Evolutionary conservation across 2,113 vertebrate species (phyloP).

Genomic region (Edolisoma coerulescens): DNA sequence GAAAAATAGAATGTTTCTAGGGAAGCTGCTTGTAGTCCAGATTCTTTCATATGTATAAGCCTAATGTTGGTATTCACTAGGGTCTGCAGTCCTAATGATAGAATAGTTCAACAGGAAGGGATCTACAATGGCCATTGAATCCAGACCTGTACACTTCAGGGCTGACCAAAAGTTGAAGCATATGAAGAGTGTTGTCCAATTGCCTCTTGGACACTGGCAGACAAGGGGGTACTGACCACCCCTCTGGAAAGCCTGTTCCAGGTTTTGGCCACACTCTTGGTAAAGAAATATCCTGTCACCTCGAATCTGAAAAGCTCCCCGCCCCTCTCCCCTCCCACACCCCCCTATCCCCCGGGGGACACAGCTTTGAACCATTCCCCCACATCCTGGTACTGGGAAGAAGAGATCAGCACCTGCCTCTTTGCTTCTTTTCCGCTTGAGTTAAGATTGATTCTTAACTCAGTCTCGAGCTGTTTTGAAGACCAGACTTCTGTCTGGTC

Average conservation of each 20-base stretch:
- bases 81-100: neutral
- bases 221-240: no score
- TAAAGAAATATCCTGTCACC: neutral
- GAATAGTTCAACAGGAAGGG: neutral
- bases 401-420: neutral
- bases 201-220: neutral
- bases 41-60: neutral
- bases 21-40: neutral
- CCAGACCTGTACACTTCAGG: neutral
- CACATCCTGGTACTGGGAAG: rapidly evolving
- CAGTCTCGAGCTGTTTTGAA: neutral
- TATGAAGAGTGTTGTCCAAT: neutral
- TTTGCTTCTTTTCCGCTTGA: neutral
- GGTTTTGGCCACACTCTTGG: neutral
- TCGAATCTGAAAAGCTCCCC: neutral
- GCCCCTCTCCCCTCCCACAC: no score
- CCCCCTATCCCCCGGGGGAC: rapidly evolving
- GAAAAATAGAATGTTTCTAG: neutral
- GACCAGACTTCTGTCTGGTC: neutral
- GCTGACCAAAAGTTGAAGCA: neutral
- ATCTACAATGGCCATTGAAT: rapidly evolving
- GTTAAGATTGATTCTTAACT: neutral
- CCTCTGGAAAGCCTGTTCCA: neutral
- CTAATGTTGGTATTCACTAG: neutral
- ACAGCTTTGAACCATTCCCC: neutral